Evolutionary conservation across 2,797 vertebrate genomes (phyloP).

Genomic region (Amblyraja radiata): DNA sequence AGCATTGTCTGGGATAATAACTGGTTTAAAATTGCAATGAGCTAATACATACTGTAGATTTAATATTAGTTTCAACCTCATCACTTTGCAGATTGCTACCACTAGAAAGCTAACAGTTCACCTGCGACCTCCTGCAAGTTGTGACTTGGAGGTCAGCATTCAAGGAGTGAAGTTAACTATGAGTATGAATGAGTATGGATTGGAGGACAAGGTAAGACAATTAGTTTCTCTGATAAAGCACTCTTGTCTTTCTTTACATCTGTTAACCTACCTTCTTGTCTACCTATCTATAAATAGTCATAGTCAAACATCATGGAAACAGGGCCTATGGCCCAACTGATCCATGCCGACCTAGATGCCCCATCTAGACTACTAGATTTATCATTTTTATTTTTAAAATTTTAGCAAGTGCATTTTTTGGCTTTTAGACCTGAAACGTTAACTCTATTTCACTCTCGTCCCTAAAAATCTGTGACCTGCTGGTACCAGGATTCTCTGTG

Average conservation of each 20-base stretch:
- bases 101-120: slow-evolving; percentile 87
- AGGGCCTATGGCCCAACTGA: too few relatives aligned
- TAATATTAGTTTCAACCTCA: not conserved
- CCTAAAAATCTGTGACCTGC: too few relatives aligned
- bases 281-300: not conserved
- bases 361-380: too few relatives aligned
- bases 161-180: slow-evolving; percentile 90
- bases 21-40: not conserved
- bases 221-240: not conserved
- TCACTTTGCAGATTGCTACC: slow-evolving; percentile 73
- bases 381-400: too few relatives aligned
- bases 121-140: slow-evolving; percentile 82
- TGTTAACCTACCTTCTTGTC: too few relatives aligned
- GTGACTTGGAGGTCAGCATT: slow-evolving; percentile 85
- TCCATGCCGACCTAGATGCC: too few relatives aligned
- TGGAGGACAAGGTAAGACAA: slow-evolving; percentile 64
- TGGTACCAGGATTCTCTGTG: too few relatives aligned
- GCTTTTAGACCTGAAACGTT: too few relatives aligned
- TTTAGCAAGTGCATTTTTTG: too few relatives aligned
- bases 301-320: too few relatives aligned
- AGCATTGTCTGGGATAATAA: not conserved
- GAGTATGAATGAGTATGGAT: slow-evolving; percentile 72
- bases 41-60: not conserved
- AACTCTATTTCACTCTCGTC: too few relatives aligned
- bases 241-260: not conserved